A percentile compares a stretch with the other conserved stretches of the same genome.
phyloP scores from a whole-genome alignment of 2,888 invertebrate genomes.

The Lampropteryx suffumata region DNA sequence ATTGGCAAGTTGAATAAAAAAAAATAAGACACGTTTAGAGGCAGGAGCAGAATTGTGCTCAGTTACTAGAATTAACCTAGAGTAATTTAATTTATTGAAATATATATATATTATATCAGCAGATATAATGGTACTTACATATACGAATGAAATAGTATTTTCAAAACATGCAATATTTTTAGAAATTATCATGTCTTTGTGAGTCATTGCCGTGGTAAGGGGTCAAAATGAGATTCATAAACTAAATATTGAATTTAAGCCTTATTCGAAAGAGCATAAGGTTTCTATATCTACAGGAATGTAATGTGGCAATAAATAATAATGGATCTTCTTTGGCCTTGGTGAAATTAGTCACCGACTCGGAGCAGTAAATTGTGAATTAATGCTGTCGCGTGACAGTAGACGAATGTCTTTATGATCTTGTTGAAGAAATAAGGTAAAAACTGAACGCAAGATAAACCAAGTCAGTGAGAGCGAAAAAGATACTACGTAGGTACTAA shows the following conservation, averaged over 20 bases:
- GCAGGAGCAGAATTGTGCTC: too few relatives aligned
- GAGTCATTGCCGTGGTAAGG: constrained; percentile 62
- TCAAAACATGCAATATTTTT: constrained; percentile 47
- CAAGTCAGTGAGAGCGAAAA: too few relatives aligned
- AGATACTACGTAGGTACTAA: too few relatives aligned
- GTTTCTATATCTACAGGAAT: constrained; percentile 45
- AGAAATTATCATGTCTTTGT: constrained; percentile 60
- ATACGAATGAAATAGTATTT: too few relatives aligned
- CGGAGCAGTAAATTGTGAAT: constrained; percentile 53
- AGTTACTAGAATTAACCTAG: too few relatives aligned
- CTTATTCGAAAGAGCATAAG: constrained; percentile 45
- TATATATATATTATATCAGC: too few relatives aligned
- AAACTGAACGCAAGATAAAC: too few relatives aligned
- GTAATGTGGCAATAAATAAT: constrained; percentile 77
- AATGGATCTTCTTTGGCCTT: constrained; percentile 78
- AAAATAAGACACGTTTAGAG: too few relatives aligned
- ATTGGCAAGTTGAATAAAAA: too few relatives aligned
- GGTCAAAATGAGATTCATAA: constrained; percentile 61
- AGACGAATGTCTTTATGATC: constrained; percentile 41
- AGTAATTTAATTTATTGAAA: too few relatives aligned
- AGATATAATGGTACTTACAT: too few relatives aligned
- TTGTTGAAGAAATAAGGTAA: constrained; percentile 33
- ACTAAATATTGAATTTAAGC: constrained; percentile 42
- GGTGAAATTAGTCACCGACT: constrained; percentile 70
- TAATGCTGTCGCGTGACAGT: constrained; percentile 51